A percentile compares a stretch with the other conserved stretches of the same genome.
These are phyloP conservation scores for Parnassius mnemosyne DNA, from an alignment of 2,888 invertebrate genomes.

Conservation along the genomic window DNA sequence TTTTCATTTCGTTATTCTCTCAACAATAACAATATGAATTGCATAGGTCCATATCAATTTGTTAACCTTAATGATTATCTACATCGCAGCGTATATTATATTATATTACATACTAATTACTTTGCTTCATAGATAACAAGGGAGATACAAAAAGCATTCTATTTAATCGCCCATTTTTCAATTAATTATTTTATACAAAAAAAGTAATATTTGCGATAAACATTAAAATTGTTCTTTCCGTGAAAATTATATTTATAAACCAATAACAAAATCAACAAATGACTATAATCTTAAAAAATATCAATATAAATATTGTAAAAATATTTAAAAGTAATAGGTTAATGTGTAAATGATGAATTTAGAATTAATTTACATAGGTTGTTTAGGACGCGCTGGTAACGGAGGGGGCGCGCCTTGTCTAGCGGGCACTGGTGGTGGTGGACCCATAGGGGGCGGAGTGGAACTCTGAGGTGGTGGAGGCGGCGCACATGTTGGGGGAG, in stretches of 20 bases:
- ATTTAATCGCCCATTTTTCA: background rate
- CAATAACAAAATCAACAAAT: slow-evolving; percentile 22
- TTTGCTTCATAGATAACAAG: slow-evolving; percentile 4
- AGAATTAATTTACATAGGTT: slow-evolving; percentile 37
- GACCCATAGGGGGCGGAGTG: slow-evolving; percentile 61
- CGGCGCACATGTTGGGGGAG: slow-evolving; percentile 84
- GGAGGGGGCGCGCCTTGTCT: slow-evolving; percentile 83
- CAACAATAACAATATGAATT: no score
- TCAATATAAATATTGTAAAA: slow-evolving; percentile 9
- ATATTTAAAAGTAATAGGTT: no score
- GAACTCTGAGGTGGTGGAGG: slow-evolving; percentile 53
- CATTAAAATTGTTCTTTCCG: background rate
- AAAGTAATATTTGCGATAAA: background rate
- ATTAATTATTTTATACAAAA: slow-evolving; percentile 4
- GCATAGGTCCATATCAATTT: no score
- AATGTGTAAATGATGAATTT: slow-evolving; percentile 3
- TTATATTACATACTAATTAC: slow-evolving; percentile 7
- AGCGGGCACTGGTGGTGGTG: slow-evolving; percentile 76
- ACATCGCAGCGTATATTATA: background rate
- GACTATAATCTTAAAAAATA: slow-evolving; percentile 13
- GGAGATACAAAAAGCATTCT: slow-evolving; percentile 4
- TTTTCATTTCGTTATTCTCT: no score
- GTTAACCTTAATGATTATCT: background rate
- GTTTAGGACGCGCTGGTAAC: slow-evolving; percentile 82
- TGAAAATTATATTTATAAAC: slow-evolving; percentile 17